Conservation (phyloP, 2,113 vertebrate species). For the Mohoua ochrocephala region DNA sequence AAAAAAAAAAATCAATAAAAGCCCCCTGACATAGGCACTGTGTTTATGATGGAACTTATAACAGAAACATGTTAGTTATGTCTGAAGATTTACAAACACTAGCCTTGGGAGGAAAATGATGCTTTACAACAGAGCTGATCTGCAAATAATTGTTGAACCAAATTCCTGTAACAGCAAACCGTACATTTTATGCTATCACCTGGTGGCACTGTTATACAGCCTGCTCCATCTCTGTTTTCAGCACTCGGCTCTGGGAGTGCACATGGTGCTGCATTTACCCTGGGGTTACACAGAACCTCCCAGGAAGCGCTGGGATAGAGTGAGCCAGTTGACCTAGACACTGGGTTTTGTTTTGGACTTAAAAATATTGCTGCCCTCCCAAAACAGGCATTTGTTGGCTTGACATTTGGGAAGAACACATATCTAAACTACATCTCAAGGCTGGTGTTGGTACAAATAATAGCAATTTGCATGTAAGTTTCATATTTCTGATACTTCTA, state of each 20-base stretch:
- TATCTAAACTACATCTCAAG: not conserved
- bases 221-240: not conserved
- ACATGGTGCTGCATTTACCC: not conserved
- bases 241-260: not conserved
- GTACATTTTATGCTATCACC: not conserved
- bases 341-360: not conserved
- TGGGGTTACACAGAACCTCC: not conserved
- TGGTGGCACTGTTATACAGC: slow-evolving; percentile 9
- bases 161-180: not conserved
- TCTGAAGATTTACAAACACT: not conserved
- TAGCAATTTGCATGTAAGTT: not conserved
- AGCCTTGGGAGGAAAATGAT: not conserved
- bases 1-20: not conserved
- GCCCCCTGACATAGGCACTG: rapidly evolving
- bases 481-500: not conserved
- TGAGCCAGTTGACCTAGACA: not conserved
- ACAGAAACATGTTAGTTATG: not conserved
- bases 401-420: not conserved
- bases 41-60: not conserved
- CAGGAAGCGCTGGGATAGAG: not conserved
- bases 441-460: not conserved
- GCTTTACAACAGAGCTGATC: not conserved
- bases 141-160: not conserved
- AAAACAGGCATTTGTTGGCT: not conserved
- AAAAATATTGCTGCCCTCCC: not conserved